phyloP scores from a whole-genome alignment of 2,888 invertebrate species.

The Caenorhabditis macrosperma region DNA sequence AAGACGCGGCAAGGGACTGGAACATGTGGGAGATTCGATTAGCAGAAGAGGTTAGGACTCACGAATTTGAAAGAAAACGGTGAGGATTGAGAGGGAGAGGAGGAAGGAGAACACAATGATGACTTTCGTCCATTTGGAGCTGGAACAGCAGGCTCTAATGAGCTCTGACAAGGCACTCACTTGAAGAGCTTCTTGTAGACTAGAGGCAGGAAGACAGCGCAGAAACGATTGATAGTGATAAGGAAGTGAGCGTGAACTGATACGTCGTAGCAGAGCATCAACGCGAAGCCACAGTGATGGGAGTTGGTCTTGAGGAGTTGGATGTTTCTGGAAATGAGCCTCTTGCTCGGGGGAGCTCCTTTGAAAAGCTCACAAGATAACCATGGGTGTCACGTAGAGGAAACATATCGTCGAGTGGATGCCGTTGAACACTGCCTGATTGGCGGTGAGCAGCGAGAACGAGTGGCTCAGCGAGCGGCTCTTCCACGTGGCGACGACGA shows the following conservation, averaged over 20 bases:
- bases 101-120: background rate
- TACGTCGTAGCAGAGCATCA: conserved; percentile 5
- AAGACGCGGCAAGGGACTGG: conserved; percentile 13
- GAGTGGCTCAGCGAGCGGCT: conserved; percentile 18
- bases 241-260: conserved; percentile 6
- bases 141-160: background rate
- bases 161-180: background rate
- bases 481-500: background rate
- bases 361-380: background rate
- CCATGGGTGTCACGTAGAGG: conserved; percentile 10
- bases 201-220: conserved; percentile 13
- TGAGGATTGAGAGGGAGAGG: background rate
- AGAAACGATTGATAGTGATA: conserved; percentile 25
- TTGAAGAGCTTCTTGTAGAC: background rate
- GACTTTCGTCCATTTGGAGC: background rate
- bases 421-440: conserved; percentile 14
- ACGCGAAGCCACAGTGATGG: background rate
- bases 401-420: background rate
- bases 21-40: background rate
- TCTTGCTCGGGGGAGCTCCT: background rate
- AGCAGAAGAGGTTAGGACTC: background rate
- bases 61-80: background rate
- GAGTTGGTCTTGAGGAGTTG: background rate
- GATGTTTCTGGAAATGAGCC: background rate
- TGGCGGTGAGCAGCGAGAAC: conserved; percentile 21